Percentiles rank a stretch among this genome's conserved stretches.
phyloP scores from a whole-genome alignment of 2,888 invertebrate species.

The Drosophila basisetae region DNA sequence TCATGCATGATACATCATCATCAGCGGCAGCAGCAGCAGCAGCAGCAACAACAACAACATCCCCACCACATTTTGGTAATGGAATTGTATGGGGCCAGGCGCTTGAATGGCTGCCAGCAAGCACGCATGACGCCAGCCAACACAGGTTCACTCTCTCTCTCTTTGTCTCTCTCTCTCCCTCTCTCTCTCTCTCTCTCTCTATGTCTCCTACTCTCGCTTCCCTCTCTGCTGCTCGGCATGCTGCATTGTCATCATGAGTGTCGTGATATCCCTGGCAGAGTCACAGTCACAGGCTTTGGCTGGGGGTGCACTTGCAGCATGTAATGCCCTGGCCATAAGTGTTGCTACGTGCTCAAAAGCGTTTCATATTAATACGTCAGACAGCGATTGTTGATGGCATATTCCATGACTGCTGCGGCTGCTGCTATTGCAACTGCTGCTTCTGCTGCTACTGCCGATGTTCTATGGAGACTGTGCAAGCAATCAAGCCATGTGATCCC shows the following conservation, averaged over 20 bases:
- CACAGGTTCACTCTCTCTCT: conserved; percentile 18
- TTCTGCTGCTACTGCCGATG: conserved; percentile 40
- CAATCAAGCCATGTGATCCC: conserved; percentile 80
- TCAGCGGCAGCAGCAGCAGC: conserved; percentile 40
- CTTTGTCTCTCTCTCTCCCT: conserved; percentile 1
- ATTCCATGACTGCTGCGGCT: conserved; percentile 44
- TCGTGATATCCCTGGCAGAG: conserved; percentile 69
- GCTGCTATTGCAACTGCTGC: conserved; percentile 24
- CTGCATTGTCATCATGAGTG: conserved; percentile 69
- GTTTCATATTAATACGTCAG: conserved; percentile 81
- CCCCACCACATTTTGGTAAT: conserved; percentile 73
- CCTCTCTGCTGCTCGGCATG: conserved; percentile 29
- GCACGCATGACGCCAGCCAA: conserved; percentile 62
- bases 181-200: neutral
- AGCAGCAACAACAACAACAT: conserved; percentile 22
- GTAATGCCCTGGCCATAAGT: conserved; percentile 82
- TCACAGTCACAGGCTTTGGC: conserved; percentile 32
- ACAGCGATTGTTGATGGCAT: conserved; percentile 69
- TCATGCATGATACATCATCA: conserved; percentile 81
- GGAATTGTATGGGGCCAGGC: conserved; percentile 71
- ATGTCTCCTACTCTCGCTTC: neutral
- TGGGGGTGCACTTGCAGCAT: conserved; percentile 62
- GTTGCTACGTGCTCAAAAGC: conserved; percentile 83
- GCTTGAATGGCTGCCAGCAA: conserved; percentile 68
- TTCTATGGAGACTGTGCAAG: conserved; percentile 73